Percentiles rank a stretch among this genome's conserved stretches.
phyloP scores from a whole-genome alignment of 2,888 invertebrate genomes.

The Graphium colonna region DNA sequence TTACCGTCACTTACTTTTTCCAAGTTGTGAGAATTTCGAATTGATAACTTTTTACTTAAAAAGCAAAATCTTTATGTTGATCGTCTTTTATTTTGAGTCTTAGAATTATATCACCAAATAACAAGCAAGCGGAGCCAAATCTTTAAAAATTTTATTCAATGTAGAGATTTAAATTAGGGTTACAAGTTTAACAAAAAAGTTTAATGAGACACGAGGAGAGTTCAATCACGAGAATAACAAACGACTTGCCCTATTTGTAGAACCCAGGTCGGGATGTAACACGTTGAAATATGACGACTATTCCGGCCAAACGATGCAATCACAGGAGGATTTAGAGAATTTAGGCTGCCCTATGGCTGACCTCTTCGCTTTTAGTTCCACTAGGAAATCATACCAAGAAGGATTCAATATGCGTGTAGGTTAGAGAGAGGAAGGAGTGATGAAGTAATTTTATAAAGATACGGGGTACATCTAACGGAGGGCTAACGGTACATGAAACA shows the following conservation, averaged over 20 bases:
- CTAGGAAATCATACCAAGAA: neutral
- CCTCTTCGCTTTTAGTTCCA: no score
- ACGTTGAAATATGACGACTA: constrained; percentile 70
- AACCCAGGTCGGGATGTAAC: constrained; percentile 56
- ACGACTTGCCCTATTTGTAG: constrained; percentile 57
- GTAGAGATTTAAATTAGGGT: constrained; percentile 21
- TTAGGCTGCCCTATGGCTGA: constrained; percentile 41
- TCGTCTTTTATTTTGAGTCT: neutral
- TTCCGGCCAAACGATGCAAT: constrained; percentile 72
- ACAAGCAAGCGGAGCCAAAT: neutral
- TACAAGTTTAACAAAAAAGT: constrained; percentile 31
- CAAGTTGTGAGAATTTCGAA: constrained; percentile 10
- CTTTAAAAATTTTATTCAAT: no score
- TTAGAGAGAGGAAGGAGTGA: neutral
- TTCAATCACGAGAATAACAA: constrained; percentile 44
- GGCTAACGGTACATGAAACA: constrained; percentile 1
- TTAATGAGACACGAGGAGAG: no score
- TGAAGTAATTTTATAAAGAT: no score
- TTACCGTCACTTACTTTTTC: constrained; percentile 41
- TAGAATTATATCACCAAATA: neutral
- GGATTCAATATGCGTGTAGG: constrained; percentile 3
- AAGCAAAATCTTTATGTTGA: constrained; percentile 1
- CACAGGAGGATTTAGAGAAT: constrained; percentile 66
- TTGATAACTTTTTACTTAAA: constrained; percentile 20
- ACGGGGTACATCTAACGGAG: neutral